phyloP scores from a whole-genome alignment of 2,888 invertebrate species.

The Pollenia griseotomentosa region DNA sequence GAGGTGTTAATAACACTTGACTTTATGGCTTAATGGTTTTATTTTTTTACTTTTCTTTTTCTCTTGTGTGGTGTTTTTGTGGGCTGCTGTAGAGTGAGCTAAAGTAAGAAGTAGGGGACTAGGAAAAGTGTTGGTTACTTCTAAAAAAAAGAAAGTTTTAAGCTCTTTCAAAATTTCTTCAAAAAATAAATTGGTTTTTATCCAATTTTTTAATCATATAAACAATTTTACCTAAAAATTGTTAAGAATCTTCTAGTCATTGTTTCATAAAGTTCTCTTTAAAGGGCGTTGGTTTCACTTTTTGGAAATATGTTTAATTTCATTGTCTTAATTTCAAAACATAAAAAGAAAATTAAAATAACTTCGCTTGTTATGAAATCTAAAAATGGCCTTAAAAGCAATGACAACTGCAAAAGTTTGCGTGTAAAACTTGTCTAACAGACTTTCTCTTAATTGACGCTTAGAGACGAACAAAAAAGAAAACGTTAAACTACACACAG shows the following conservation, averaged over 20 bases:
- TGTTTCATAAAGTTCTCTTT: no score
- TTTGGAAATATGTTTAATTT: neutral
- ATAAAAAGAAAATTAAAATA: conserved; percentile 8
- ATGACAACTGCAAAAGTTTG: conserved; percentile 34
- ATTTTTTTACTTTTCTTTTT: conserved; percentile 4
- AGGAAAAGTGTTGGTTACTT: neutral
- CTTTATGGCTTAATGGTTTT: conserved; percentile 39
- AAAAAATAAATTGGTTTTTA: no score
- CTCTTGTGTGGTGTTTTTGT: neutral
- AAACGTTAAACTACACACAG: conserved; percentile 31
- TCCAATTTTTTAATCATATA: no score
- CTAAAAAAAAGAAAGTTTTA: neutral
- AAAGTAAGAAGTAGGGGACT: neutral
- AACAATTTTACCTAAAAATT: no score
- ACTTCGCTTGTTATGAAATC: neutral
- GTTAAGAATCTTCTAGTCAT: no score
- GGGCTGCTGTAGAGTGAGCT: neutral
- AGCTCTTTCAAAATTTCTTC: no score
- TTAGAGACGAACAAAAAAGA: conserved; percentile 15
- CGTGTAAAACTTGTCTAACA: conserved; percentile 24
- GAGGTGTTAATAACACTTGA: conserved; percentile 55
- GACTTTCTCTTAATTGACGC: conserved; percentile 67
- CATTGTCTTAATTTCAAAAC: conserved; percentile 28
- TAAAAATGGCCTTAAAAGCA: conserved; percentile 24
- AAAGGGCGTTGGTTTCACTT: no score